A percentile compares a stretch with the other conserved stretches of the same genome.
These are phyloP conservation scores for Sardina pilchardus DNA, from an alignment of 2,113 vertebrate genomes.

Conservation along the genomic window DNA sequence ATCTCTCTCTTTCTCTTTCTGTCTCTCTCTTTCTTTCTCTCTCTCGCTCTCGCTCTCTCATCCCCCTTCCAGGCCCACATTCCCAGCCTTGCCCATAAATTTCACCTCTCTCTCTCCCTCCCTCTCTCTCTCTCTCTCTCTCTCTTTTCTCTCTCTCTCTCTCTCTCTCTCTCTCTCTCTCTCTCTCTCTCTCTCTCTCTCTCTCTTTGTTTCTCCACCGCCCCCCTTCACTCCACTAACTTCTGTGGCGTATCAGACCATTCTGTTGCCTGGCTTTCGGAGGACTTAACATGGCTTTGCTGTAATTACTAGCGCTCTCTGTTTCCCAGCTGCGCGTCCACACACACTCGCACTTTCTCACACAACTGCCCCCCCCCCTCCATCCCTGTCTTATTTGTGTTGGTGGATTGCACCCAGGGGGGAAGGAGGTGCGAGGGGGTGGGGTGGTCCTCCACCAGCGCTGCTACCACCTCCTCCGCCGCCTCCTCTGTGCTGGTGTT, in stretches of 20 bases:
- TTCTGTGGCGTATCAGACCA: not conserved
- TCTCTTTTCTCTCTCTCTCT: not conserved
- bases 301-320: constrained; percentile 40
- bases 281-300: constrained; percentile 38
- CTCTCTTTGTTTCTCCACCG: not conserved
- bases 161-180: not conserved
- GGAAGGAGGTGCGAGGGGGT: no score
- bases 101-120: constrained; percentile 11
- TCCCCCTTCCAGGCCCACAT: not conserved
- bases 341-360: not conserved
- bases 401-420: not conserved
- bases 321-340: not conserved
- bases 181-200: not conserved
- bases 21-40: not conserved
- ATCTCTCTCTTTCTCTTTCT: not conserved
- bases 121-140: not conserved
- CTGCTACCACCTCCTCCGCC: not conserved
- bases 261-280: constrained; percentile 10
- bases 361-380: not conserved
- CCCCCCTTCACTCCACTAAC: not conserved
- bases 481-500: constrained; percentile 17
- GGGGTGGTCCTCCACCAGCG: no score
- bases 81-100: constrained; percentile 32
- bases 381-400: constrained; percentile 6
- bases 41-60: not conserved